Evolutionary conservation across 2,113 vertebrate species (phyloP), one percentile per base, ranked within the genome.

Genomic region (Phaethon lepturus): DNA sequence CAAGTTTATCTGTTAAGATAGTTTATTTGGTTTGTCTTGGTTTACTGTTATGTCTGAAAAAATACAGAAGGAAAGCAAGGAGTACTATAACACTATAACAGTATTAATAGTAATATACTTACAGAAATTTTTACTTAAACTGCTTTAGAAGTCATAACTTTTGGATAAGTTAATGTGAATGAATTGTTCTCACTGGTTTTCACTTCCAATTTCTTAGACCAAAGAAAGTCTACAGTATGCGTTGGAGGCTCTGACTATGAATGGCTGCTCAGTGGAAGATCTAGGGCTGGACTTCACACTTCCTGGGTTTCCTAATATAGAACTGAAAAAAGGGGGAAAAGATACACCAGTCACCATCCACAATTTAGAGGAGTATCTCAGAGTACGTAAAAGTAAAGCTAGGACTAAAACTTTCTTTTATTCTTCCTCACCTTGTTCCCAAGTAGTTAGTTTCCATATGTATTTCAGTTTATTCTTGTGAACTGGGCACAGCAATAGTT

Each of bases 261-360:
- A 99, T 87, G 99, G 99, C 97, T 99, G 99, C 98, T 99, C 99
- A 49, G 99, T 99, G 94, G 99, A 99, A 98, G 99, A 99, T 95
- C 98, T 99, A 63, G 99, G 99, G 44, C 97, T 99, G 97, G 99
- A 99, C 97, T 99, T 99, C 96, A 99, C 99, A 28, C 98, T 99
- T 76, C 99, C 99, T 59, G 99, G 99, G 17, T 99, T 99, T 98
- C 99, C 99, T 45, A 99, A 99, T 95, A 99, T 99, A 59, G 99
- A 99, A 95, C 98, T 99, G 96, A 99, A 99, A 96, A 99, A 99
- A 97, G 99, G 99, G n/a, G 99, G 99, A 60, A 99, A 99, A 97
- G 99, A 99, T 59, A 97, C 99, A 74, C 98, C 99, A 0, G 99
- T 99, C 91, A 99, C 99, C 31, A 99, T 99, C 98, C 99, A 99